Evolutionary conservation across 2,113 vertebrate genomes (phyloP).

Genomic region (Anser cygnoides): DNA sequence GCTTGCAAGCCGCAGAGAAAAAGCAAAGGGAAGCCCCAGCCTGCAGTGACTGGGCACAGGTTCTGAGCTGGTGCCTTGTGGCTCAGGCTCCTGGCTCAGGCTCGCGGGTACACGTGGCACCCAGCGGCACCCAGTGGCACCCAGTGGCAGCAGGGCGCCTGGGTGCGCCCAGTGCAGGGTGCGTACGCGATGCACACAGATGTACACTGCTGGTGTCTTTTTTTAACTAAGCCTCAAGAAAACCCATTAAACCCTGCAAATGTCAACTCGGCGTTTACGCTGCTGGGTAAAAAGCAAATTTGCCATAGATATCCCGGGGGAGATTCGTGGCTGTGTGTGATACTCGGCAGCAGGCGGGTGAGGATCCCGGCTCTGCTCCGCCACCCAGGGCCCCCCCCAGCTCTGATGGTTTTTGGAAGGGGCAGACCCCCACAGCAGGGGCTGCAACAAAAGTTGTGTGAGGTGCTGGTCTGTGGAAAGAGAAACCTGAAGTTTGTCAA

Average conservation of each 20-base stretch:
- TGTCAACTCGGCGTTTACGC: conserved; percentile 44
- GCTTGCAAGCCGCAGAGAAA: neutral
- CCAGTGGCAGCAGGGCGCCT: neutral
- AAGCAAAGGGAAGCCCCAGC: neutral
- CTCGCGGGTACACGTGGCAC: too few species aligned
- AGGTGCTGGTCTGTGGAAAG: neutral
- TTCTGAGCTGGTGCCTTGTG: too few species aligned
- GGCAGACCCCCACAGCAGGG: neutral
- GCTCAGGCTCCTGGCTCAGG: too few species aligned
- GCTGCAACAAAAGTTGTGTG: neutral
- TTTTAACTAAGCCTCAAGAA: conserved; percentile 31
- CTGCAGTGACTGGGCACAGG: too few species aligned
- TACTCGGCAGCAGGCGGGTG: neutral
- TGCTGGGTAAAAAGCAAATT: conserved; percentile 49
- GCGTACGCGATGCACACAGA: neutral
- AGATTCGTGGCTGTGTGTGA: neutral
- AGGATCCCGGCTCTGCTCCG: neutral
- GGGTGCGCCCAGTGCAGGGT: fast-evolving
- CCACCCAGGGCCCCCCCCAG: neutral
- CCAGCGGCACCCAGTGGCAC: too few species aligned
- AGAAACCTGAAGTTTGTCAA: neutral
- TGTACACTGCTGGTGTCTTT: neutral
- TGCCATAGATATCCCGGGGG: neutral
- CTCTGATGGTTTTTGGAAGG: neutral
- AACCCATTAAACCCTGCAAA: conserved; percentile 56